Conservation (phyloP, 2,113 vertebrate genomes). For the Clarias magur region DNA sequence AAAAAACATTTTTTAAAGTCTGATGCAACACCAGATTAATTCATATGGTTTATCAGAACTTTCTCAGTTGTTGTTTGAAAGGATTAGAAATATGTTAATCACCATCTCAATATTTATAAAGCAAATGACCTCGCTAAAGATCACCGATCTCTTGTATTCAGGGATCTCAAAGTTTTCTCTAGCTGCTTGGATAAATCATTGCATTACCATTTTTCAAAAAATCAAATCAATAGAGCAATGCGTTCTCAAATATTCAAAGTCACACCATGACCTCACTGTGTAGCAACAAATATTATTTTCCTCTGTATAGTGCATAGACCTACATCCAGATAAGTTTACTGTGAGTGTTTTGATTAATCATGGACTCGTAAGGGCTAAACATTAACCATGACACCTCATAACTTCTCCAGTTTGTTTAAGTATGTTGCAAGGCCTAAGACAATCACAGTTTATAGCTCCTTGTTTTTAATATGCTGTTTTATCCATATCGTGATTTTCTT, state of each 20-base stretch:
- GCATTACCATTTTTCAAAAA: background rate
- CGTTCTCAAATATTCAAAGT: background rate
- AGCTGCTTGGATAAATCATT: background rate
- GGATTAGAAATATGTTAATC: background rate
- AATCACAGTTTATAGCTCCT: background rate
- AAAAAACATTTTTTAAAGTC: background rate
- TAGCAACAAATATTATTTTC: background rate
- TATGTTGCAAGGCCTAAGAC: background rate
- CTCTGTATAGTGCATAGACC: background rate
- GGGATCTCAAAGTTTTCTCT: background rate
- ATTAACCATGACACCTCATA: background rate
- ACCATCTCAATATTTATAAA: background rate
- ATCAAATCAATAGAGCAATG: background rate
- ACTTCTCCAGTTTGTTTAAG: background rate
- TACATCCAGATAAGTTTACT: background rate
- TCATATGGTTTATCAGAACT: background rate
- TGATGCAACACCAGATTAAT: background rate
- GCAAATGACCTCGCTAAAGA: background rate
- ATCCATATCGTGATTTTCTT: background rate
- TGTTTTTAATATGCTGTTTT: background rate
- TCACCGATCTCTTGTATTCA: background rate
- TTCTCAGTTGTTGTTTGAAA: background rate
- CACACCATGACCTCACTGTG: background rate
- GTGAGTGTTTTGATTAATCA: background rate
- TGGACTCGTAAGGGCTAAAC: background rate